Conservation (phyloP, 1,140 invertebrate species). For the Drosophila burlai region DNA sequence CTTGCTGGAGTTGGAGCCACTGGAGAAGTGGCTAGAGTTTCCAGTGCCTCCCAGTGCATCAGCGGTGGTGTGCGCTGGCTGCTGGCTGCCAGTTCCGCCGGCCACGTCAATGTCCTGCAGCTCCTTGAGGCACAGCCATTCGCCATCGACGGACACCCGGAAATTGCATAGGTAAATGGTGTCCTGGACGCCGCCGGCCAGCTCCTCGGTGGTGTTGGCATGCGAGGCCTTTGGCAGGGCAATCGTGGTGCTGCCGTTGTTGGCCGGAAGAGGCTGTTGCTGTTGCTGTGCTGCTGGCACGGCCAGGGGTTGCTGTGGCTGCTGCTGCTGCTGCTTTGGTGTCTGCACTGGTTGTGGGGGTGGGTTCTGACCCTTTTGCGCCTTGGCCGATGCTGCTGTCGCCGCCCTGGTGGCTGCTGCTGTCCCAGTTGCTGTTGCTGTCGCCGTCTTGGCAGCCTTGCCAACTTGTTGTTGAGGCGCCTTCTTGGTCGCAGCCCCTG, state of each 20-base stretch:
- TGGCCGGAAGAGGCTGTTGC: slow-evolving; percentile 32
- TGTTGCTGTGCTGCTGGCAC: slow-evolving; percentile 12
- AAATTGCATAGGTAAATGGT: slow-evolving; percentile 99
- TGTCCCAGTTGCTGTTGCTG: slow-evolving; percentile 27
- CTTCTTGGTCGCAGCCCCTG: slow-evolving; percentile 43
- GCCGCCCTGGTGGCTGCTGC: slow-evolving; percentile 31
- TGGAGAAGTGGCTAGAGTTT: slow-evolving; percentile 6
- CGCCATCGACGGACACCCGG: slow-evolving; percentile 97
- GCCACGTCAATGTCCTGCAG: slow-evolving; percentile 94
- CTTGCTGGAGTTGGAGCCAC: slow-evolving; percentile 41
- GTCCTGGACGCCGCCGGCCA: slow-evolving; percentile 95
- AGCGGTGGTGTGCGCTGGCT: slow-evolving; percentile 32
- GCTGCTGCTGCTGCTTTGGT: slow-evolving; percentile 37
- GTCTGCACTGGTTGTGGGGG: slow-evolving; percentile 50
- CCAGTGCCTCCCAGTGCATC: slow-evolving; percentile 6
- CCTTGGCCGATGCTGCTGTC: slow-evolving; percentile 38
- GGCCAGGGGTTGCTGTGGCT: slow-evolving; percentile 34
- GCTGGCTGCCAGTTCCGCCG: slow-evolving; percentile 68
- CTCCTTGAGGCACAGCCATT: slow-evolving; percentile 98
- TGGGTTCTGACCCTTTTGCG: slow-evolving; percentile 64
- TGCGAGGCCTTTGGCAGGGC: slow-evolving; percentile 76
- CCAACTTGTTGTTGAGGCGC: slow-evolving; percentile 63
- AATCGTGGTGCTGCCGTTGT: slow-evolving; percentile 67
- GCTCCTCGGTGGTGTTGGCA: slow-evolving; percentile 86
- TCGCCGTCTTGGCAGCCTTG: slow-evolving; percentile 51